phyloP scores from a whole-genome alignment of 2,888 invertebrate genomes.

The Sturmia bella region DNA sequence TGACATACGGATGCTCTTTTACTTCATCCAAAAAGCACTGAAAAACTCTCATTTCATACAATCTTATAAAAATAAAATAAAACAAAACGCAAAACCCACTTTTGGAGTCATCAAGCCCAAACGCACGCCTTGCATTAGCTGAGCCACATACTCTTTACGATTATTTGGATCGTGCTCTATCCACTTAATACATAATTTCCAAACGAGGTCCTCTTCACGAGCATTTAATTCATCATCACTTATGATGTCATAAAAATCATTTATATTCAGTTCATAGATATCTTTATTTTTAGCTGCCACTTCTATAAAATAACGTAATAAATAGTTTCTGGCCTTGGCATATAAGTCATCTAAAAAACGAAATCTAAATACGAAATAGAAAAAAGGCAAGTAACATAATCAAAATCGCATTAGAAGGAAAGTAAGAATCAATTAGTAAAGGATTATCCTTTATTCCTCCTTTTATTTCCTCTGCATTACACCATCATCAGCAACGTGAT shows the following conservation, averaged over 20 bases:
- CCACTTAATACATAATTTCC: conserved; percentile 94
- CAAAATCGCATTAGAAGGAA: conserved; percentile 50
- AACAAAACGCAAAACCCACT: conserved; percentile 78
- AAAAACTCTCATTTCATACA: too few species aligned
- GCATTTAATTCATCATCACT: conserved; percentile 93
- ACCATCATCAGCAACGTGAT: neutral
- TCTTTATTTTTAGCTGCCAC: conserved; percentile 89
- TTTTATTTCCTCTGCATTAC: conserved; percentile 12
- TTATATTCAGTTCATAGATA: conserved; percentile 87
- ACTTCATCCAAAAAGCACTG: conserved; percentile 94
- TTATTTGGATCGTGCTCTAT: conserved; percentile 89
- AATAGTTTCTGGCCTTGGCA: conserved; percentile 86
- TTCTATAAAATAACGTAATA: conserved; percentile 89
- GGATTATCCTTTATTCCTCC: conserved; percentile 48
- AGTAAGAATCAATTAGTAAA: conserved; percentile 57
- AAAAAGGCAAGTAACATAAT: conserved; percentile 30
- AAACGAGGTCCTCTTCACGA: conserved; percentile 92
- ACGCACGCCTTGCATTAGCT: conserved; percentile 90
- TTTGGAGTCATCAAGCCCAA: conserved; percentile 91
- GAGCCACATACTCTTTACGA: conserved; percentile 89
- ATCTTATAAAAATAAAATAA: conserved; percentile 72
- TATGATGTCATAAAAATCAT: conserved; percentile 89
- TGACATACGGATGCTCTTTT: conserved; percentile 93
- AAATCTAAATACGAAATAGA: conserved; percentile 72
- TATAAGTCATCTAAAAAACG: conserved; percentile 84